phyloP scores from a whole-genome alignment of 2,888 invertebrate species.

The Thereva unica region DNA sequence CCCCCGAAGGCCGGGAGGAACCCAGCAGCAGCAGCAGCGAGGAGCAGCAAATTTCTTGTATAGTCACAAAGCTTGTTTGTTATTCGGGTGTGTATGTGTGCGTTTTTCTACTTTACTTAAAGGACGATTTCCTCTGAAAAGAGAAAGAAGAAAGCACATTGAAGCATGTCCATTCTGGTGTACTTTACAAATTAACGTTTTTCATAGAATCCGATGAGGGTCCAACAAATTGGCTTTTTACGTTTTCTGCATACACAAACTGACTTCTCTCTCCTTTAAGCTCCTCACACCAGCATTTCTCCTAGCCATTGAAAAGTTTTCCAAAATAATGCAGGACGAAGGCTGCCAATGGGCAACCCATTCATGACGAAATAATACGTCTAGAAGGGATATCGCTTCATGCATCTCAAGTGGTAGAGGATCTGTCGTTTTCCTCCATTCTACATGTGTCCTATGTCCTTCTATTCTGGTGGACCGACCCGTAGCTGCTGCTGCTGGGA shows the following conservation, averaged over 20 bases:
- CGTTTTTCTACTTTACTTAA: constrained; percentile 20
- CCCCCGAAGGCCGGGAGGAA: too few species aligned
- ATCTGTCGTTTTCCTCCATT: not conserved
- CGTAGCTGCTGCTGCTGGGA: not conserved
- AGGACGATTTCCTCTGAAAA: not conserved
- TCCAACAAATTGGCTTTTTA: constrained; percentile 36
- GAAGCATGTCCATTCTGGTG: constrained; percentile 19
- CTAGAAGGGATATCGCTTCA: constrained; percentile 34
- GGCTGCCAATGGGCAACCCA: constrained; percentile 32
- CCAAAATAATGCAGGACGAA: not conserved
- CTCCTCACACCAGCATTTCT: constrained; percentile 14
- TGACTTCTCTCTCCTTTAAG: constrained; percentile 23
- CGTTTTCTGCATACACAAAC: constrained; percentile 36
- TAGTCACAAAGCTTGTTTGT: too few species aligned
- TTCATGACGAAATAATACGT: constrained; percentile 37
- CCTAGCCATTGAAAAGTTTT: not conserved
- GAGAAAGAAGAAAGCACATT: constrained; percentile 5
- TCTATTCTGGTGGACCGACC: constrained; percentile 4
- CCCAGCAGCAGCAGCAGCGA: too few species aligned
- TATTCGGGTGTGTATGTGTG: constrained; percentile 5
- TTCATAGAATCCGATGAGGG: constrained; percentile 34
- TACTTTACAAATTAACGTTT: constrained; percentile 36
- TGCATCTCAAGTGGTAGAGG: constrained; percentile 31
- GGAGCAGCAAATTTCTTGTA: too few species aligned
- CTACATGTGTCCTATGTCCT: constrained; percentile 1